These are phyloP conservation scores for Ichneumoninae sp. DNA, from an alignment of 2,888 invertebrate genomes.

Conservation along the genomic window DNA sequence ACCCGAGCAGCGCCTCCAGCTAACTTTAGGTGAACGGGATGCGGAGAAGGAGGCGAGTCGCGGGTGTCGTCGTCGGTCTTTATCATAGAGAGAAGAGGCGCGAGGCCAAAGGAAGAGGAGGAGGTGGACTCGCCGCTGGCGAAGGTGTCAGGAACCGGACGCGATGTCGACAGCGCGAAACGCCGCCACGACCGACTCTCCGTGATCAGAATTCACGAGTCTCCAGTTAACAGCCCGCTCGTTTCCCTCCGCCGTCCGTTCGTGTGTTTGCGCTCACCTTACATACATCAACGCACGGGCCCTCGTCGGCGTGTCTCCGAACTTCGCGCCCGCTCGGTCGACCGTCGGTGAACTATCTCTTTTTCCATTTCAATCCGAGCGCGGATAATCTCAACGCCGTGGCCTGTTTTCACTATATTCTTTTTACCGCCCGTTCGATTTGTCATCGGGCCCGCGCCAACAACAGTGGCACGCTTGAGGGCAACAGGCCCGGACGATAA, in stretches of 20 bases:
- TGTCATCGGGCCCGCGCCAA: constrained; percentile 3
- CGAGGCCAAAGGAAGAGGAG: constrained; percentile 17
- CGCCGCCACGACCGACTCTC: constrained; percentile 56
- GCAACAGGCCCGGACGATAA: constrained; percentile 2
- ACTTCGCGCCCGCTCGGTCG: not conserved
- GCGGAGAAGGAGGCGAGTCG: constrained; percentile 30
- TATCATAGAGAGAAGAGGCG: constrained; percentile 26
- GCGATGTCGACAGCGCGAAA: constrained; percentile 68
- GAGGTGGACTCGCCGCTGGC: constrained; percentile 27
- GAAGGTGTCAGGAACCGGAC: constrained; percentile 74
- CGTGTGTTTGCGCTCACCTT: constrained; percentile 23
- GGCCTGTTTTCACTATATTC: not conserved
- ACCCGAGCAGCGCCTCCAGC: constrained; percentile 18
- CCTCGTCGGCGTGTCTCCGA: constrained; percentile 30
- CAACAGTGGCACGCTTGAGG: not conserved
- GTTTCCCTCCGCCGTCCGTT: constrained; percentile 23
- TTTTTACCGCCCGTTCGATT: not conserved
- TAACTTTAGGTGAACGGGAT: constrained; percentile 56
- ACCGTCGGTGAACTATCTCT: not conserved
- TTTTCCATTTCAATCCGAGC: not conserved
- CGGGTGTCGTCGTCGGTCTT: constrained; percentile 11
- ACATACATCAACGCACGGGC: constrained; percentile 35
- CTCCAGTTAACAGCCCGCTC: constrained; percentile 53
- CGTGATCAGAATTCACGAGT: constrained; percentile 75
- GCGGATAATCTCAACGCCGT: not conserved